These are phyloP conservation scores for Tachina fera DNA, from an alignment of 2,888 invertebrate species.

Conservation along the genomic window DNA sequence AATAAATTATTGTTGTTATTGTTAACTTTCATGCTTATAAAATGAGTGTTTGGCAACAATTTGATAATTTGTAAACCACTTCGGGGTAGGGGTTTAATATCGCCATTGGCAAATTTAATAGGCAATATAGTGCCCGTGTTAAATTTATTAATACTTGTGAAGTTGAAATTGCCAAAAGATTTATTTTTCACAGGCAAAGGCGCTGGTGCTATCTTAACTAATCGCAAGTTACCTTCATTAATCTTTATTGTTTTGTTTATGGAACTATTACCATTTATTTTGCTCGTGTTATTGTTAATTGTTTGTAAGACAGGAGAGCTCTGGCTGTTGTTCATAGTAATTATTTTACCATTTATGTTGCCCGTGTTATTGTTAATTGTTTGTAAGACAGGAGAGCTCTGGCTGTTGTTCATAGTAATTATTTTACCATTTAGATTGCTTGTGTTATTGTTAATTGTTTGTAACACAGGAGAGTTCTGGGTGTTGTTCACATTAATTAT, in stretches of 20 bases:
- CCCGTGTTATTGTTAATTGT: conserved; percentile 14
- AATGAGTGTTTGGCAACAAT: conserved; percentile 57
- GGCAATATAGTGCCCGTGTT: not conserved
- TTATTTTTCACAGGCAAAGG: conserved; percentile 6
- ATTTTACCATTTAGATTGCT: conserved; percentile 21
- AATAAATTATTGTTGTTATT: conserved; percentile 19
- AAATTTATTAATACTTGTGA: conserved; percentile 5
- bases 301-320: conserved; percentile 43
- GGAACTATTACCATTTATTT: conserved; percentile 13
- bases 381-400: conserved; percentile 39
- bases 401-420: conserved; percentile 23
- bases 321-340: conserved; percentile 23
- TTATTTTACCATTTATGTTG: conserved; percentile 28
- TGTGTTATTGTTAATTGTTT: conserved; percentile 26
- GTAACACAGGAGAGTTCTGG: conserved; percentile 34
- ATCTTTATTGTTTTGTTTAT: conserved; percentile 1
- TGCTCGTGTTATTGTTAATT: conserved; percentile 48
- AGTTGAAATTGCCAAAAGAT: conserved; percentile 10
- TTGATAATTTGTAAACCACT: conserved; percentile 63
- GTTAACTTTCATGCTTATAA: conserved; percentile 20
- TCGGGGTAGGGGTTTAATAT: conserved; percentile 51
- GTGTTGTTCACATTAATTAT: conserved; percentile 21
- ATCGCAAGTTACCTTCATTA: conserved; percentile 40
- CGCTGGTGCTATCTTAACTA: conserved; percentile 41
- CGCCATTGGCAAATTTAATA: conserved; percentile 35